These are phyloP conservation scores for Heliconius ethilla DNA, from an alignment of 2,888 invertebrate species.

Conservation along the genomic window DNA sequence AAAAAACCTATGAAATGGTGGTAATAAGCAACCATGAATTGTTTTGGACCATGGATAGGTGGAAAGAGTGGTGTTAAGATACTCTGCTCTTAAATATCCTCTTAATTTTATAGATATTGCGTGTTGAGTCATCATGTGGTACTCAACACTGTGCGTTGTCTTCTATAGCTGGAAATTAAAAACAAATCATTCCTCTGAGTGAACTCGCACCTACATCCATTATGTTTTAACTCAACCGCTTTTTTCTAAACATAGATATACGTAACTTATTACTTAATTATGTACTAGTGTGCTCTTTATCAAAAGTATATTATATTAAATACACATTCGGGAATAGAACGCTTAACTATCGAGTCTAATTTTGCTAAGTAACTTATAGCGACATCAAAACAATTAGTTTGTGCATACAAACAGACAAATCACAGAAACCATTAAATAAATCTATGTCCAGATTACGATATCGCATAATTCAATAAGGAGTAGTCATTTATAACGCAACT, in stretches of 20 bases:
- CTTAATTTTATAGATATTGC: not conserved
- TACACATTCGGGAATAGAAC: not conserved
- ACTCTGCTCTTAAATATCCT: no score
- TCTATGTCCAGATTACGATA: slow-evolving; percentile 14
- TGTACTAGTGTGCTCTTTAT: no score
- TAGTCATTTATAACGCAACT: slow-evolving; percentile 27
- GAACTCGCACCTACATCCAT: no score
- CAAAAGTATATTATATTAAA: no score
- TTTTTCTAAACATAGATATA: no score
- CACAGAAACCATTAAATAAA: slow-evolving; percentile 7
- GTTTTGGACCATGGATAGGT: no score
- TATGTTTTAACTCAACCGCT: no score
- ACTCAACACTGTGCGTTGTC: not conserved
- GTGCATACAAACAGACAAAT: not conserved
- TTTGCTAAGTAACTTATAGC: not conserved
- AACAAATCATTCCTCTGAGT: no score
- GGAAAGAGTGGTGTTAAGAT: not conserved
- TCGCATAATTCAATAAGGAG: slow-evolving; percentile 18
- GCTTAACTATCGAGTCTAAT: not conserved
- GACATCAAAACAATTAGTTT: not conserved
- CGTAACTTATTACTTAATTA: no score
- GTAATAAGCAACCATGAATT: not conserved
- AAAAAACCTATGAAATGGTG: not conserved
- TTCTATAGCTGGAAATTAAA: not conserved
- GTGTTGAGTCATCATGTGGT: not conserved